Evolutionary conservation across 2,113 vertebrate genomes (phyloP), one percentile per base, ranked within the genome.

Genomic region (Propithecus coquereli): DNA sequence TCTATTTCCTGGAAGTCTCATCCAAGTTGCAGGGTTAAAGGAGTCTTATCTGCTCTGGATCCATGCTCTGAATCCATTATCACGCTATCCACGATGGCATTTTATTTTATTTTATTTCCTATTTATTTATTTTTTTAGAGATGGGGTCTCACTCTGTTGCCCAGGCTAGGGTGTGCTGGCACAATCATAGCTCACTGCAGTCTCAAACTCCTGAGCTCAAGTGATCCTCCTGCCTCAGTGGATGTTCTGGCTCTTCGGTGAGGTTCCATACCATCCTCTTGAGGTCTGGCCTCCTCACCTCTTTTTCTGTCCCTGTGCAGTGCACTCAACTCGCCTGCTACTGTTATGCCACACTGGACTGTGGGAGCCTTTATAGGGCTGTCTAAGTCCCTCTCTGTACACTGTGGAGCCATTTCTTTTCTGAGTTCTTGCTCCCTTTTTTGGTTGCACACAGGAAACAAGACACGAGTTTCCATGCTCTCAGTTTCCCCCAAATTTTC

Each of bases 251-350:
- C 17, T 47, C n/a, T 84, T 95, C n/a, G 5, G 0, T 20, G 17
- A 43, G 32, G 20, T 0, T 8, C 61, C 23, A 8, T 2, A 34
- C 0, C 17, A 45, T 37, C 1, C 37, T 57, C 40, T 45, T 34
- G 40, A 18, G 9, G 57, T 27, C 68, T 68, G 27, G 50, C 37
- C 37, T 71, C 63, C 59, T 81, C 43, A 81, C 14, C 27, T 82
- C 18, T 87, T 61, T 87, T 79, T 43, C 34, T 47, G 50, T n/a
- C 17, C 27, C 37, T 50, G 12, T 34, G 43, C 37, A 66, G 30
- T 17, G 8, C 3, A 16, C 12, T 74, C 20, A 9, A 13, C 63
- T 50, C 32, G 74, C 65, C 20, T 63, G 27, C 25, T 66, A 18
- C 22, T 68, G 11, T 6, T 18, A 20, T 0, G 20, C 57, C 37